Evolutionary conservation across 2,113 vertebrate genomes (phyloP), one percentile per base, ranked within the genome.

Genomic region (Myiozetetes cayanensis): DNA sequence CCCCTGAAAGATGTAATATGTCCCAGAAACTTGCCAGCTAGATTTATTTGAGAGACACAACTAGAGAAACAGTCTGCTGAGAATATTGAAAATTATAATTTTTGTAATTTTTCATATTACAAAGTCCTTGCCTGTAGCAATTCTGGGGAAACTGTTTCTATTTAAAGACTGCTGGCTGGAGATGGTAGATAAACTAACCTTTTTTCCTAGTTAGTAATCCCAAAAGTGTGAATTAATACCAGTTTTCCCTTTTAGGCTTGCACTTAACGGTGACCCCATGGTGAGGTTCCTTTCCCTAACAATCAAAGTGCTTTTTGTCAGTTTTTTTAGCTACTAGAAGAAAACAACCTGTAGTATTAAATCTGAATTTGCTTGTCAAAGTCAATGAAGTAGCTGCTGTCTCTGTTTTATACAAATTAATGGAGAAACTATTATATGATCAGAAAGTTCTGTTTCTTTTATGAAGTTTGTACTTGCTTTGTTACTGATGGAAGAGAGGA

Each of bases 1-100:
- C 31, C 46, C 41, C 56, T 78, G 72, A 27, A 49, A 65, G 21
- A 10, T 39, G 7, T 30, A 18, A 52, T 44, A 11, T 25, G 24
- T 58, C 7, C 24, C 78, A 47, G 18, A 59, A 11, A 43, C 3
- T 47, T 21, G 14, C 5, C 0, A 0, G 8, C 4, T 10, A 49
- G 31, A 19, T 72, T 52, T 35, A 65, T 28, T 1, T 9, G 19
- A 87, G 50, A 81, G 30, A 47, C 23, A 28, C 77, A 33, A 22
- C 22, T 7, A 35, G 70, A 41, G 43, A 52, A 89, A 30, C 10
- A 33, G 6, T 33, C 75, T 66, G 25, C 28, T 55, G 17, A 12
- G 16, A 56, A 28, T 50, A 80, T 14, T 25, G 44, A 23, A 89
- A 72, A 24, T 25, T 0, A 46, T 12, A 2, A 3, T 7, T n/a